A percentile compares a stretch with the other conserved stretches of the same genome.
phyloP scores from a whole-genome alignment of 1,140 invertebrate species.

The Proctacanthus coquilletti region DNA sequence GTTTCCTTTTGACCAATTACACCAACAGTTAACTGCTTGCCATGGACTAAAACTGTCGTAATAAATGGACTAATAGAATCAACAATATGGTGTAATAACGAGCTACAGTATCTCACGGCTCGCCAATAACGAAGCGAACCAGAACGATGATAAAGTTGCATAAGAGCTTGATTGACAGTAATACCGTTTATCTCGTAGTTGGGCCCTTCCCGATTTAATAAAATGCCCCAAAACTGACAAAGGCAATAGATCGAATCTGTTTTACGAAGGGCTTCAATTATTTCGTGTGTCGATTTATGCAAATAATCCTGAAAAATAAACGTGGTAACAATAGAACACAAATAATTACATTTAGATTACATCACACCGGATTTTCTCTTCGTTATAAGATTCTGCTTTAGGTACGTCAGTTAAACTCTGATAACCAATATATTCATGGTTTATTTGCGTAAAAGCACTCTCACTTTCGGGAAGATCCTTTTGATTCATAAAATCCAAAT shows the following conservation, averaged over 20 bases:
- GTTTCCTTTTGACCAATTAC: conserved; percentile 88
- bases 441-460: conserved; percentile 69
- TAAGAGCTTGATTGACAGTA: conserved; percentile 56
- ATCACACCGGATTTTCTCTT: conserved; percentile 42
- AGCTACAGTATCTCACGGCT: conserved; percentile 86
- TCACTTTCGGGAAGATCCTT: conserved; percentile 52
- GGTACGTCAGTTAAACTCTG: conserved; percentile 94
- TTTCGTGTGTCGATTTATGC: conserved; percentile 49
- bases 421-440: conserved; percentile 88
- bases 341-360: conserved; percentile 33
- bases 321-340: too few species aligned
- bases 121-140: conserved; percentile 83
- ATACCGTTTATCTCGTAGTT: conserved; percentile 49
- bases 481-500: conserved; percentile 86
- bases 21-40: conserved; percentile 92
- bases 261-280: conserved; percentile 52
- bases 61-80: conserved; percentile 97
- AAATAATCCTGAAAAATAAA: conserved; percentile 14
- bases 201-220: conserved; percentile 68
- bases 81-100: conserved; percentile 81
- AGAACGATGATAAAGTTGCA: conserved; percentile 68
- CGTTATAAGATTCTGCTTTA: conserved; percentile 55
- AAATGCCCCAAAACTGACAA: conserved; percentile 70
- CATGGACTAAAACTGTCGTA: conserved; percentile 89
- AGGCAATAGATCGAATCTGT: conserved; percentile 60